phyloP scores from a whole-genome alignment of 2,888 invertebrate genomes.

The Synanthedon tipuliformis region DNA sequence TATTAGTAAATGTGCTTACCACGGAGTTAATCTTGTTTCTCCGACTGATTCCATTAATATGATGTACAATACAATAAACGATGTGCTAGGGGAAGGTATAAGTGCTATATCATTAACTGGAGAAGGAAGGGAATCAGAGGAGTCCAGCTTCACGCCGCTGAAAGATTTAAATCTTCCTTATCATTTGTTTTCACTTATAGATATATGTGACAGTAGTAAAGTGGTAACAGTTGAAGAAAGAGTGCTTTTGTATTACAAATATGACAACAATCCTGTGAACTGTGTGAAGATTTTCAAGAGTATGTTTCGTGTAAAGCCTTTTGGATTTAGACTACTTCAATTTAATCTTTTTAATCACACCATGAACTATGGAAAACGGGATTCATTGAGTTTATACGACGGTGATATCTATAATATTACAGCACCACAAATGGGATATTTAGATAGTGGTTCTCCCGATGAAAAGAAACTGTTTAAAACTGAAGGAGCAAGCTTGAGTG shows the following conservation, averaged over 20 bases:
- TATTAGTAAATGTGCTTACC: slow-evolving; percentile 85
- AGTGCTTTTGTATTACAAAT: slow-evolving; percentile 94
- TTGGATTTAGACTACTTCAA: slow-evolving; percentile 91
- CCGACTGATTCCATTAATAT: slow-evolving; percentile 86
- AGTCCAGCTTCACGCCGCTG: slow-evolving; percentile 90
- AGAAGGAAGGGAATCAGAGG: slow-evolving; percentile 88
- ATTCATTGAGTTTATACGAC: slow-evolving; percentile 88
- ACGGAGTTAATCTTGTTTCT: slow-evolving; percentile 92
- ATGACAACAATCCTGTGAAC: slow-evolving; percentile 95
- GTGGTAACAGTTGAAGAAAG: slow-evolving; percentile 90
- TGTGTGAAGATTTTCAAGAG: slow-evolving; percentile 97
- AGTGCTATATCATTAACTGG: slow-evolving; percentile 92
- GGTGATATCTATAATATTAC: slow-evolving; percentile 92
- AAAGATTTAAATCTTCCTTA: slow-evolving; percentile 87
- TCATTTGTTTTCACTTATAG: slow-evolving; percentile 91
- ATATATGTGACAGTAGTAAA: slow-evolving; percentile 96
- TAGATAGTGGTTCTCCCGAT: slow-evolving; percentile 77
- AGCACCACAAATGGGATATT: slow-evolving; percentile 76
- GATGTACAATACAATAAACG: slow-evolving; percentile 78
- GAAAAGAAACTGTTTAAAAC: slow-evolving; percentile 83
- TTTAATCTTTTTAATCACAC: slow-evolving; percentile 93
- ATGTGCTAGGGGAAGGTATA: slow-evolving; percentile 90
- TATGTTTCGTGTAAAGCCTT: slow-evolving; percentile 83
- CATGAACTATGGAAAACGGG: slow-evolving; percentile 81
- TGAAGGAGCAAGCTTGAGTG: slow-evolving; percentile 82